phyloP scores from a whole-genome alignment of 1,140 invertebrate species.

The Dufourea novaeangliae region DNA sequence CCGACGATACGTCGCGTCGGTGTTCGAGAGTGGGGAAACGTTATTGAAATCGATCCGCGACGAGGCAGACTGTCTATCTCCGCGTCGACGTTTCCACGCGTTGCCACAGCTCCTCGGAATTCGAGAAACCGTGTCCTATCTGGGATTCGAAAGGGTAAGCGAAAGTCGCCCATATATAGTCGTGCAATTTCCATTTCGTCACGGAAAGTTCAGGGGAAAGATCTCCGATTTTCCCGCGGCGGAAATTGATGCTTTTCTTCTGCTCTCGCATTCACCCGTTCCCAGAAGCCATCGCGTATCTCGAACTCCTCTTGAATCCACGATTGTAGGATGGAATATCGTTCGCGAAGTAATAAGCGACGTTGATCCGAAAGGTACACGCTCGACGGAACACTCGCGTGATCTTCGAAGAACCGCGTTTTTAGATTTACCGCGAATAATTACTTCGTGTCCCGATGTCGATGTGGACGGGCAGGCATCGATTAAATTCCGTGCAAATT shows the following conservation, averaged over 20 bases:
- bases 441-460: not conserved
- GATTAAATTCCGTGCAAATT: not conserved
- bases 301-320: not conserved
- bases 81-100: not conserved
- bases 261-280: conserved; percentile 25
- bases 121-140: conserved; percentile 21
- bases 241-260: conserved; percentile 52
- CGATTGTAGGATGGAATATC: not conserved
- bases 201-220: conserved; percentile 9
- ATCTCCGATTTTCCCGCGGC: conserved; percentile 40
- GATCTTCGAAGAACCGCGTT: conserved; percentile 3
- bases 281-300: conserved; percentile 1
- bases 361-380: conserved; percentile 6
- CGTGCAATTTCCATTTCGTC: conserved; percentile 61
- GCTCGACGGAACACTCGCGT: not conserved
- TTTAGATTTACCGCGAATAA: not conserved
- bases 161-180: conserved; percentile 39
- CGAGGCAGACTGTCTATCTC: not conserved
- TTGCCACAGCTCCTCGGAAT: conserved; percentile 5
- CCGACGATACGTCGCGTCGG: not conserved
- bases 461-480: not conserved
- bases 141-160: conserved; percentile 22
- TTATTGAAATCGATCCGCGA: conserved; percentile 9
- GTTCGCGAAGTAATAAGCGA: conserved; percentile 26
- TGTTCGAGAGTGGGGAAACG: too few relatives aligned